Evolutionary conservation across 2,797 vertebrate species (phyloP), one percentile per base, ranked within the genome.

Genomic region (Gymnocypris eckloni): DNA sequence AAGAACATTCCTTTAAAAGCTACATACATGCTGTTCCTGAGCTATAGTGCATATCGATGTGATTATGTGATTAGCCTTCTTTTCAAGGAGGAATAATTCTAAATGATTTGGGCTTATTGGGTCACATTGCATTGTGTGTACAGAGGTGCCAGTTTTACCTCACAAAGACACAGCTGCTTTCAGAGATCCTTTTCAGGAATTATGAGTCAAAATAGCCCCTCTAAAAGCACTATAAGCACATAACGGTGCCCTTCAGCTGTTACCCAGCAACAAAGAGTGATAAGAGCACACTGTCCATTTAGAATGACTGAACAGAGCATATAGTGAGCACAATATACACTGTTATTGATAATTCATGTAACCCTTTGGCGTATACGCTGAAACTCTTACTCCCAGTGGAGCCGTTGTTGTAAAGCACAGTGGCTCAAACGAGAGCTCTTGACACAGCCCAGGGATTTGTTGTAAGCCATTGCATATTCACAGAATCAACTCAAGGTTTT

Each of bases 261-360:
- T 86, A 79, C 89, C 89, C 73, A 52, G 89, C 88, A 90, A 90
- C 89, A 56, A 71, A 45, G 75, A 86, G 18, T 71, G 81, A 81
- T 75, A 66, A 67, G 77, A 83, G 86, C 59, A 71, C 52, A 48
- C 39, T 81, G 82, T 61, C 78, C 83, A 66, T 67, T 87, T 85
- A 75, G 77, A 83, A 83, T 25, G 61, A 45, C 73, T 71, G 41
- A 82, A 77, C 48, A 41, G 54, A 69, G 54, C 8, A n/a, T 70
- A 70, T 71, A 56, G 76, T 25, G 54, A 70, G 75, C 45, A 75
- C 10, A 81, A 59, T 13, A 28, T 52, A 28, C 25, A 56, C 18
- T 20, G 59, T 76, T 86, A 79, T 83, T 85, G 87, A 88, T 86
- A 75, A 79, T 86, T 86, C 86, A 86, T 79, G 73, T 84, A 79